A percentile compares a stretch with the other conserved stretches of the same genome.
These are phyloP conservation scores for Ceratosolen solmsi DNA, from an alignment of 1,140 invertebrate species.

Conservation along the genomic window DNA sequence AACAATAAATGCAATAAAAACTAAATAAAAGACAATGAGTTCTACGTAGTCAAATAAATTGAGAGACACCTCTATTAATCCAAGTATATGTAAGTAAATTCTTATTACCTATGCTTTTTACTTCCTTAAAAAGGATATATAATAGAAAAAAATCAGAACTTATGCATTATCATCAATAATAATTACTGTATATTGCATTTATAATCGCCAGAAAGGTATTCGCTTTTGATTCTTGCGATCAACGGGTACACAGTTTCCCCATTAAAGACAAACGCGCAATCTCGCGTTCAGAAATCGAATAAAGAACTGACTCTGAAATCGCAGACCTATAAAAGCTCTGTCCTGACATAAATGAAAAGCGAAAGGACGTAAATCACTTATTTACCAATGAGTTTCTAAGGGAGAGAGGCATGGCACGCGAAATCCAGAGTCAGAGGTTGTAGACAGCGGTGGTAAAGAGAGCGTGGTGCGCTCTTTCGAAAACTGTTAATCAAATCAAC, in stretches of 20 bases:
- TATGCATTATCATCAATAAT: too few relatives aligned
- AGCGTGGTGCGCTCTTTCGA: not conserved
- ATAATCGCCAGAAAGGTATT: not conserved
- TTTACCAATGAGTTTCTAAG: not conserved
- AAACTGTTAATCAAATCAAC: conserved; percentile 60
- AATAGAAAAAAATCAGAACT: too few relatives aligned
- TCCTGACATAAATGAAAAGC: too few relatives aligned
- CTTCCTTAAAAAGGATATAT: too few relatives aligned
- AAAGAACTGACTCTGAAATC: conserved; percentile 13
- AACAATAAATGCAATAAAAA: too few relatives aligned
- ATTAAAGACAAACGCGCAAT: conserved; percentile 30
- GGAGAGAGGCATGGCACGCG: not conserved
- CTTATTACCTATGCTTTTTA: too few relatives aligned
- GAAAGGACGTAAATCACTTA: not conserved
- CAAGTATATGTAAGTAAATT: too few relatives aligned
- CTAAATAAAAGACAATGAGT: too few relatives aligned
- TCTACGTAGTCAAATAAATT: too few relatives aligned
- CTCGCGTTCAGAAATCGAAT: conserved; percentile 1
- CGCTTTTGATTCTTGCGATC: not conserved
- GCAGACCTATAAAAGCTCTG: not conserved
- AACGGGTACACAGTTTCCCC: not conserved
- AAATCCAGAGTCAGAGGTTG: not conserved
- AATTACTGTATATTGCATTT: too few relatives aligned
- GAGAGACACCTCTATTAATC: too few relatives aligned
- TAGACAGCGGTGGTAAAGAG: not conserved